Percentiles rank a stretch among this genome's conserved stretches.
These are phyloP conservation scores for Ditula angustiorana DNA, from an alignment of 2,888 invertebrate species.

Conservation along the genomic window DNA sequence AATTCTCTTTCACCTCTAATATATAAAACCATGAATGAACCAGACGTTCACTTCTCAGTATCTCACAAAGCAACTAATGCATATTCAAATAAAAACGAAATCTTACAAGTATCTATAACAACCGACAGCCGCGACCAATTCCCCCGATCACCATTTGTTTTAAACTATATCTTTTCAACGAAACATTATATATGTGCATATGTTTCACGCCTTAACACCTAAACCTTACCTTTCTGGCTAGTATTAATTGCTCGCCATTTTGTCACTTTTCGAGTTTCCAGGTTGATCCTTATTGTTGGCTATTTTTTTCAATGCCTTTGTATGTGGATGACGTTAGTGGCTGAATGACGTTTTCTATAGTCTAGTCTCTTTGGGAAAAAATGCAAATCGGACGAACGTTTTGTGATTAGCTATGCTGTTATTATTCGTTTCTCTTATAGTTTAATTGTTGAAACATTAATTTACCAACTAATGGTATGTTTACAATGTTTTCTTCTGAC, in stretches of 20 bases:
- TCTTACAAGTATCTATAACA: slow-evolving; percentile 18
- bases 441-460: no score
- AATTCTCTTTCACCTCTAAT: slow-evolving; percentile 13
- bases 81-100: slow-evolving; percentile 37
- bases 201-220: slow-evolving; percentile 61
- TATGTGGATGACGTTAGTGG: slow-evolving; percentile 3
- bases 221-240: slow-evolving; percentile 10
- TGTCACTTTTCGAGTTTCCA: slow-evolving; percentile 41
- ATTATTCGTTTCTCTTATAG: background rate
- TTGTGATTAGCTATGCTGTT: background rate
- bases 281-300: slow-evolving; percentile 19
- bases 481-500: no score
- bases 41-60: slow-evolving; percentile 2
- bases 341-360: background rate
- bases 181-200: slow-evolving; percentile 64
- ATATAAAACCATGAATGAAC: slow-evolving; percentile 26
- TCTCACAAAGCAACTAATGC: slow-evolving; percentile 24
- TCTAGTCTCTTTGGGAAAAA: background rate
- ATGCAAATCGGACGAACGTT: slow-evolving; percentile 1
- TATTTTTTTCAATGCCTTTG: slow-evolving; percentile 13
- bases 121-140: slow-evolving; percentile 62
- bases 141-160: slow-evolving; percentile 69
- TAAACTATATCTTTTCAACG: slow-evolving; percentile 58
- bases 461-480: no score
- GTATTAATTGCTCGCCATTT: slow-evolving; percentile 60